Conservation (phyloP, 2,113 vertebrate species). For the Nesoenas mayeri region DNA sequence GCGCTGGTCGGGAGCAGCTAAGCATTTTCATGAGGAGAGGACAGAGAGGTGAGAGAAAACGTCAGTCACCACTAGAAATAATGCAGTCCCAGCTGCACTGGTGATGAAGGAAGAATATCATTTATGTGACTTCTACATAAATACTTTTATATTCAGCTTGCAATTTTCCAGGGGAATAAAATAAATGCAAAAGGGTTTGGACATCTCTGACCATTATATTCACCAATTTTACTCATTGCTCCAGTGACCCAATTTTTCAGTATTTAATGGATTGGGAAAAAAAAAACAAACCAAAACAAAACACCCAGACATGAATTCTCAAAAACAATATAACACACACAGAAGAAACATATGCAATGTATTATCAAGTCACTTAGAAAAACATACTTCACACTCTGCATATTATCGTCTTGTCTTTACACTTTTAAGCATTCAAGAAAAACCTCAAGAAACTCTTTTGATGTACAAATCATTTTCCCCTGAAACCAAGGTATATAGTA, state of each 20-base stretch:
- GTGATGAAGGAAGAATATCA: neutral
- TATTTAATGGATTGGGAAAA: neutral
- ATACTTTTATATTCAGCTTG: neutral
- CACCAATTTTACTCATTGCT: neutral
- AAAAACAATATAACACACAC: neutral
- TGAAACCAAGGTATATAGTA: neutral
- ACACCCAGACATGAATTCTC: neutral
- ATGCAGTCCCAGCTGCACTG: neutral
- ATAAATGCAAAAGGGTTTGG: neutral
- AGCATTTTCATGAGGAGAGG: slow-evolving; percentile 69
- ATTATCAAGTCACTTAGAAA: neutral
- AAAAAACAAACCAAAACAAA: too few species aligned
- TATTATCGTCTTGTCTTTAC: neutral
- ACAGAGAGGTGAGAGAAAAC: slow-evolving; percentile 57
- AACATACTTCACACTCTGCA: neutral
- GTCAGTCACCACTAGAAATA: too few species aligned
- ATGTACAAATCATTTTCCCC: neutral
- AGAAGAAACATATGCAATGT: neutral
- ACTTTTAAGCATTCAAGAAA: neutral
- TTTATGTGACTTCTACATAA: slow-evolving; percentile 13
- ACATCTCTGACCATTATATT: neutral
- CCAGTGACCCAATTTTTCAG: neutral
- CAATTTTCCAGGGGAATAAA: neutral
- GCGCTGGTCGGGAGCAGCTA: neutral
- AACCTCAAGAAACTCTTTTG: neutral